Base-by-base conservation (phyloP, 2,888 invertebrate species). In the Cylloceria caligata region DNA sequence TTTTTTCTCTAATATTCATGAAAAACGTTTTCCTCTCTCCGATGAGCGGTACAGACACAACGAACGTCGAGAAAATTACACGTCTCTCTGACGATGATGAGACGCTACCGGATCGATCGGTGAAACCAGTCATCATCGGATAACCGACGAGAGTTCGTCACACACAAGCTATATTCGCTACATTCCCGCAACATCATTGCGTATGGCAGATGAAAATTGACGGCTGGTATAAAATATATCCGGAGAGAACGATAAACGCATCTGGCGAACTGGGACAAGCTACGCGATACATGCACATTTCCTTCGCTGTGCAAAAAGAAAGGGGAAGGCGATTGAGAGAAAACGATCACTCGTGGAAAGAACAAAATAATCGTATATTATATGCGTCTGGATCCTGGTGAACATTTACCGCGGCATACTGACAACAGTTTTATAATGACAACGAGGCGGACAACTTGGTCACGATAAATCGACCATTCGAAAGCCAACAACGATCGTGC, bases 71-170 rank as follows among this genome's bases (percentile, higher is more conserved):
- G 82, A 55, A 82, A 79, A 82, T 79, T 75, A 75, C 65, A 75
- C 49, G 79, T 79, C 27, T 79, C n/a, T 21, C 39, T 30, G 21
- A 45, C 73, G 77, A 81, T 77, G 77, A 81, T 73, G 77, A 74
- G 49, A 78, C 65, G 73, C 68, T 69, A 77, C 69, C 55, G 71
- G 72, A 75, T 75, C 72, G 72, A 68, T 79, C 82, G 68, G 81
- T 77, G 81, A 77, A 81, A 81, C 76, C 60, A 67, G 81, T 67
- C 75, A 80, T 80, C 80, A 71, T 47, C 30, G 49, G 75, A 71
- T 60, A 67, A 57, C 30, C 36, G 45, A 39, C 34, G 62, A 62
- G 65, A 75, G 47, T 80, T 57, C 34, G 42, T 71, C 76, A 65
- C 52, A 60, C 60, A 34, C 34, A 16, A 2, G 30, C n/a, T 34